These are phyloP conservation scores for Caenorhabditis sp. DNA, from an alignment of 2,888 invertebrate genomes.

Conservation along the genomic window DNA sequence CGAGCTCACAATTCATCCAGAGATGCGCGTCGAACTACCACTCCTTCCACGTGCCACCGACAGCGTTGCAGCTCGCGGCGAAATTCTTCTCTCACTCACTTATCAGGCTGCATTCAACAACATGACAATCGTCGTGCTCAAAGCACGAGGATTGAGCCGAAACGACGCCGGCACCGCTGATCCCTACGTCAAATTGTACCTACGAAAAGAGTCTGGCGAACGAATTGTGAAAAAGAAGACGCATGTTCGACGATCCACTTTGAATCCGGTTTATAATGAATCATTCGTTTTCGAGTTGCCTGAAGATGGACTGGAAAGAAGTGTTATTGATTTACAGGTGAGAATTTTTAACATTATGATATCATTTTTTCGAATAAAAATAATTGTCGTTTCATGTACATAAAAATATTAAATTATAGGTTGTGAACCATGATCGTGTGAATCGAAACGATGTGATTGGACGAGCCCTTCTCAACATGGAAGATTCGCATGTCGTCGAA, in stretches of 20 bases:
- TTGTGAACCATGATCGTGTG: conserved; percentile 51
- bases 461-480: conserved; percentile 52
- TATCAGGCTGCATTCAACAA: conserved; percentile 97
- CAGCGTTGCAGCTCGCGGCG: conserved; percentile 50
- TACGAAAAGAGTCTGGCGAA: conserved; percentile 86
- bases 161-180: conserved; percentile 82
- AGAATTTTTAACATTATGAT: neutral
- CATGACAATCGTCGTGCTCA: conserved; percentile 92
- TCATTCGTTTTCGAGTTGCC: conserved; percentile 97
- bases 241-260: conserved; percentile 81
- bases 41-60: conserved; percentile 57
- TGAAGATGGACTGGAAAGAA: conserved; percentile 45
- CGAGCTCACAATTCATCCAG: conserved; percentile 70
- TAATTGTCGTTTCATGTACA: too few species aligned
- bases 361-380: neutral
- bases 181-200: conserved; percentile 95
- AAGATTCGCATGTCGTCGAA: conserved; percentile 54
- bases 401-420: too few species aligned
- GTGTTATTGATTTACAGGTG: conserved; percentile 59
- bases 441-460: conserved; percentile 59
- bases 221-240: conserved; percentile 98
- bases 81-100: conserved; percentile 88
- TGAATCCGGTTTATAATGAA: conserved; percentile 98
- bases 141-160: conserved; percentile 92
- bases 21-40: conserved; percentile 55